These are phyloP conservation scores for Drosophila nigritarsus DNA, from an alignment of 2,888 invertebrate species.

Conservation along the genomic window DNA sequence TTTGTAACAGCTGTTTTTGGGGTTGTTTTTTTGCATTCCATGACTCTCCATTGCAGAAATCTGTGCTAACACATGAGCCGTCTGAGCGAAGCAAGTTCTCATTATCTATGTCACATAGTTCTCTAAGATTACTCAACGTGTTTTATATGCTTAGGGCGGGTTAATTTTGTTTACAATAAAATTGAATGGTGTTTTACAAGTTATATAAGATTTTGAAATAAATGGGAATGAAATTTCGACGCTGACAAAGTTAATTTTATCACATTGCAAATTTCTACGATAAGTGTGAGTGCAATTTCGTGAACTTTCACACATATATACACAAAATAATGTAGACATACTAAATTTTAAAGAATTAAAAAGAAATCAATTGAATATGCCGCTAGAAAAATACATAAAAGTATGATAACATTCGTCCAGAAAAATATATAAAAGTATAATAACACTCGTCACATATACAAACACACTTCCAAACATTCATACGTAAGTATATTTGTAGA, in stretches of 20 bases:
- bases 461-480: neutral
- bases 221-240: neutral
- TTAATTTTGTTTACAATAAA: conserved; percentile 24
- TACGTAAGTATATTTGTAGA: neutral
- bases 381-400: neutral
- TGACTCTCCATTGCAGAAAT: conserved; percentile 1
- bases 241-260: neutral
- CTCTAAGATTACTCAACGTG: conserved; percentile 19
- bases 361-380: neutral
- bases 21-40: conserved; percentile 9
- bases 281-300: conserved; percentile 1
- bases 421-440: neutral
- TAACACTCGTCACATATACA: conserved; percentile 1
- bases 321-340: neutral
- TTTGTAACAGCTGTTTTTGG: conserved; percentile 18
- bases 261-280: neutral
- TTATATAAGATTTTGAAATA: conserved; percentile 17
- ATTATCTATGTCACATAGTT: conserved; percentile 21
- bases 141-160: conserved; percentile 18
- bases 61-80: neutral
- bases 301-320: neutral
- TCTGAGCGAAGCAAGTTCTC: conserved; percentile 4
- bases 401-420: neutral
- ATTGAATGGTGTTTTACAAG: conserved; percentile 4
- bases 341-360: neutral